A percentile compares a stretch with the other conserved stretches of the same genome.
Conservation (phyloP, 2,797 vertebrate genomes). For the Tachyglossus aculeatus region DNA sequence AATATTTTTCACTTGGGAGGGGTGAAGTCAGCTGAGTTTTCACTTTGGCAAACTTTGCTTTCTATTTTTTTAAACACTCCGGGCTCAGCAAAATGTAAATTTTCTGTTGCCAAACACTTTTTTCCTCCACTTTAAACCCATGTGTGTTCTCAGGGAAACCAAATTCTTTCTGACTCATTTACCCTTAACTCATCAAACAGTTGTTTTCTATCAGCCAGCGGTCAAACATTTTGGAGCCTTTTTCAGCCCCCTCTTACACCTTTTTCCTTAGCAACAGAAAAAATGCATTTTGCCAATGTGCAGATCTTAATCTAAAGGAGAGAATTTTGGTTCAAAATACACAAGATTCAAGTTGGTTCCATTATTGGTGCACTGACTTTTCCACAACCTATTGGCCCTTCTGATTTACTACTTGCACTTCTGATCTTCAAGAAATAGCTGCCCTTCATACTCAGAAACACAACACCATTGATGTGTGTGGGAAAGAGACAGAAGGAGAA, state of each 20-base stretch:
- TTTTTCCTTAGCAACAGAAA: conserved; percentile 10
- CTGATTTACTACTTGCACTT: too few species aligned
- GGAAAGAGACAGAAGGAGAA: too few species aligned
- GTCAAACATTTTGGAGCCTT: conserved; percentile 27
- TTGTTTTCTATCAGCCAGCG: conserved; percentile 15
- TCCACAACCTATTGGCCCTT: not conserved
- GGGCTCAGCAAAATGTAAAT: conserved; percentile 38
- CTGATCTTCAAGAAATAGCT: too few species aligned
- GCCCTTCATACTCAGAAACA: too few species aligned
- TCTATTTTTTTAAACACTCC: conserved; percentile 11
- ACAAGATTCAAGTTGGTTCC: not conserved
- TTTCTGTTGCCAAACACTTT: conserved; percentile 18
- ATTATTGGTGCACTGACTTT: conserved; percentile 1
- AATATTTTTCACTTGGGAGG: conserved; percentile 29
- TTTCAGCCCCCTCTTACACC: conserved; percentile 21
- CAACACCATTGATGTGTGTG: too few species aligned
- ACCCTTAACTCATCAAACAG: conserved; percentile 33
- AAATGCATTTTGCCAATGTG: conserved; percentile 1
- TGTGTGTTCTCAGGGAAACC: conserved; percentile 24
- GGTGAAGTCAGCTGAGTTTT: conserved; percentile 45
- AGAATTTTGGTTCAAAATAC: conserved; percentile 8
- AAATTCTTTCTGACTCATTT: conserved; percentile 36
- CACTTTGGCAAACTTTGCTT: conserved; percentile 30
- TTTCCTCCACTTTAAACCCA: conserved; percentile 11
- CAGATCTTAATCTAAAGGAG: not conserved